Conservation (phyloP, 1,140 invertebrate species). For the Aphelenchoides fujianensis region DNA sequence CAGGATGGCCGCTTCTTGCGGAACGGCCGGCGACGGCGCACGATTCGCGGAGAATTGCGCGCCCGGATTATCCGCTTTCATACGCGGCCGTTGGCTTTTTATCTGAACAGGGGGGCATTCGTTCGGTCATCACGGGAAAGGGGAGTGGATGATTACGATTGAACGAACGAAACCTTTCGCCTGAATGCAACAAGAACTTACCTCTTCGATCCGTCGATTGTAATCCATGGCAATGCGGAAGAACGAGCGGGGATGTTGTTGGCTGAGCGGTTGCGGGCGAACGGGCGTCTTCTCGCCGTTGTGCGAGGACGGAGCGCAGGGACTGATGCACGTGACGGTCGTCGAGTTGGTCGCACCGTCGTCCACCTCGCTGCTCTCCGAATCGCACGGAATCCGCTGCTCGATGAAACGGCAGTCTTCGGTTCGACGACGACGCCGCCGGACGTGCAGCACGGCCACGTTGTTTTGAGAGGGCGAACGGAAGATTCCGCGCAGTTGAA, state of each 20-base stretch:
- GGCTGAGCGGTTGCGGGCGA: no score
- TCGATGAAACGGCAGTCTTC: background rate
- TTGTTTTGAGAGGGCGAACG: background rate
- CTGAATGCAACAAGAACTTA: background rate
- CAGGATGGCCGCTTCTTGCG: background rate
- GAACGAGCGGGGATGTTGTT: background rate
- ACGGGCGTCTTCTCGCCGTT: no score
- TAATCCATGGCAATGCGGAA: background rate
- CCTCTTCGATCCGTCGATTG: slow-evolving; percentile 1
- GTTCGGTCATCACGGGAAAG: no score
- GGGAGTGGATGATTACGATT: no score
- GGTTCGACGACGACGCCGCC: background rate
- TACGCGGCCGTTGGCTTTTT: background rate
- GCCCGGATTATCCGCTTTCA: background rate
- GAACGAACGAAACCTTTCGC: no score
- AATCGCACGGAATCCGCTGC: background rate
- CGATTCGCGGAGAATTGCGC: background rate
- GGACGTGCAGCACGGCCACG: background rate
- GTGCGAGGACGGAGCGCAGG: no score
- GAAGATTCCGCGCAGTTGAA: background rate
- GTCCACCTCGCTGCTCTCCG: background rate
- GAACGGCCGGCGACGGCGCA: background rate
- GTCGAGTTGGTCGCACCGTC: background rate
- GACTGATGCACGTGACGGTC: background rate
- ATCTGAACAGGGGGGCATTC: no score